Conservation (phyloP, 2,797 vertebrate genomes). For the Lepilemur septentrionalis region DNA sequence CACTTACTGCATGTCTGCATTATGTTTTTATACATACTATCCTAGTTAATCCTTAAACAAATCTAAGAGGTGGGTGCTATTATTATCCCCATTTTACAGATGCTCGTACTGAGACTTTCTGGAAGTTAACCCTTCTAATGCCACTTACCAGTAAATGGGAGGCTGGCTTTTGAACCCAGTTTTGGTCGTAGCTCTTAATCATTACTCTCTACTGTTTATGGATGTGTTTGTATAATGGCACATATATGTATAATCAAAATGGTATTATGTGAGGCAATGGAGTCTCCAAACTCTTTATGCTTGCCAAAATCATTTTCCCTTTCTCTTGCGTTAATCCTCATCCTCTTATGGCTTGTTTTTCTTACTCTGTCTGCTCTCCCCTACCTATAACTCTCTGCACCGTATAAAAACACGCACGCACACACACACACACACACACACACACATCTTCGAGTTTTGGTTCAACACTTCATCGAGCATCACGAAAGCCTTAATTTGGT, state of each 20-base stretch:
- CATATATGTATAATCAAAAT: background rate
- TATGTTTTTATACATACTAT: background rate
- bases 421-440: background rate
- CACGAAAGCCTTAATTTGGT: background rate
- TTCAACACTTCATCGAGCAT: background rate
- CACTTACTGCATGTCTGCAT: background rate
- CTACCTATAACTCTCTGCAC: no score
- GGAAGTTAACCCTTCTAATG: background rate
- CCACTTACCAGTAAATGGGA: background rate
- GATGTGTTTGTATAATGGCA: background rate
- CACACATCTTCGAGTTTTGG: background rate
- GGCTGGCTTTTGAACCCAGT: background rate
- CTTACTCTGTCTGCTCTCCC: background rate
- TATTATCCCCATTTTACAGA: conserved; percentile 63
- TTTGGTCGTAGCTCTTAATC: background rate
- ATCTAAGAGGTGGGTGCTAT: background rate
- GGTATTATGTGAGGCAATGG: background rate
- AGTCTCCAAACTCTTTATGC: background rate
- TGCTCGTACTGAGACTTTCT: conserved; percentile 31
- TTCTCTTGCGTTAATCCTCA: background rate
- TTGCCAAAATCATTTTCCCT: background rate
- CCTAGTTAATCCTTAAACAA: background rate
- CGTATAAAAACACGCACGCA: no score
- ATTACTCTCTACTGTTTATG: background rate
- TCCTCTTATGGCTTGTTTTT: background rate